phyloP scores from a whole-genome alignment of 2,888 invertebrate species.

The Sicus ferrugineus region DNA sequence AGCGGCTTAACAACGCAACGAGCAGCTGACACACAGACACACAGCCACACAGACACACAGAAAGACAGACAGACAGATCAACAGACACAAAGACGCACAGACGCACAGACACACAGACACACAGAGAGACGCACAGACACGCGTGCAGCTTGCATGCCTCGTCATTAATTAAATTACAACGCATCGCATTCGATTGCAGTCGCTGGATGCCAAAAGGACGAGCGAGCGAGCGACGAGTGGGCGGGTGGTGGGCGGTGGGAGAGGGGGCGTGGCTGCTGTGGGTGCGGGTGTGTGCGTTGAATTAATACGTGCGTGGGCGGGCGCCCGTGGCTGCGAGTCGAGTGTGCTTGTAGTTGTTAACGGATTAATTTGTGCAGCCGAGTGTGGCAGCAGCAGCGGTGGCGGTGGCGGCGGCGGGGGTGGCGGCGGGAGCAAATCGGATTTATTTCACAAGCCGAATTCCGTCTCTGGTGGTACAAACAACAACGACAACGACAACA shows the following conservation, averaged over 20 bases:
- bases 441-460: neutral
- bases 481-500: neutral
- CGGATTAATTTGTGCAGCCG: neutral
- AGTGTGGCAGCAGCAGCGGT: too few relatives aligned
- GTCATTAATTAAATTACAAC: constrained; percentile 29
- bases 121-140: constrained; percentile 1
- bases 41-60: constrained; percentile 7
- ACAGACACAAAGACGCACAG: neutral
- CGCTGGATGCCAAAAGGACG: neutral
- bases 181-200: neutral
- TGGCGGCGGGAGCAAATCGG: constrained; percentile 14
- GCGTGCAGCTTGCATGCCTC: constrained; percentile 10
- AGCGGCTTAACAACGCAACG: constrained; percentile 19
- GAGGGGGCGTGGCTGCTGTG: neutral
- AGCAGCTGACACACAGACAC: too few relatives aligned
- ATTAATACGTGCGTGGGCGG: neutral
- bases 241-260: too few relatives aligned
- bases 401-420: too few relatives aligned
- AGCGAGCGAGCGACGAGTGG: neutral
- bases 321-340: too few relatives aligned
- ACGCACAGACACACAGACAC: constrained; percentile 1
- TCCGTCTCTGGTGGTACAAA: too few relatives aligned
- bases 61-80: neutral
- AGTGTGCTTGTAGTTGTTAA: neutral
- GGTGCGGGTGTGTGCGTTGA: neutral